Evolutionary conservation across 2,113 vertebrate genomes (phyloP), one percentile per base, ranked within the genome.

Genomic region (Leptocoma aspasia): DNA sequence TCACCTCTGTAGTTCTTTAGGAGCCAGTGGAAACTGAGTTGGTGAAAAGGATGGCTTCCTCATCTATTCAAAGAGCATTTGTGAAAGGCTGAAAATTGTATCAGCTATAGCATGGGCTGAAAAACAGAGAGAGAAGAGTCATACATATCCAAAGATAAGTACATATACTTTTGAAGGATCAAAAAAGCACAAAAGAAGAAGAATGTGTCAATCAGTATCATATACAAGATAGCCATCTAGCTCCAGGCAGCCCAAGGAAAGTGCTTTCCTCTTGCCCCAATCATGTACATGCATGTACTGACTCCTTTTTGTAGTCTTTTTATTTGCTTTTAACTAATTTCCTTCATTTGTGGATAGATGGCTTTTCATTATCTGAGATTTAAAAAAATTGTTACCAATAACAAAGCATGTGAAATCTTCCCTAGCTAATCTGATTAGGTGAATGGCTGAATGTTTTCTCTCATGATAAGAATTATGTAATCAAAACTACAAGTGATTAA

Each of bases 351-450:
- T 41, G 60, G 37, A 56, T 66, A 91, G 44, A 61, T 39, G 19
- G 16, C 7, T 78, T 92, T 95, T 93, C n/a, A 27, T 82, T 66
- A 45, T 73, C 50, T 26, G n/a, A 63, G 35, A 54, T 78, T 88
- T 27, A 5, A 82, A 87, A 89, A 82, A 63, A 33, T 39, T 45
- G 7, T 57, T 83, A 31, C 69, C 44, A 78, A 15, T 77, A 90
- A 65, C 7, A 76, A 90, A 93, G 44, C 19, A 86, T 53, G 37
- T 71, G 42, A 83, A 86, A 75, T 27, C 10, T 83, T 17, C 80
- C 28, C 50, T 80, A 92, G 54, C 63, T 86, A 86, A 90, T 73
- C 64, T 95, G 90, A 88, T 86, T 80, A 89, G 39, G 23, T 81
- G 47, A 85, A 65, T 69, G 39, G 35, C 54, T 76, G 66, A 90